Conservation (phyloP, 2,797 vertebrate genomes). For the Liasis olivaceus region DNA sequence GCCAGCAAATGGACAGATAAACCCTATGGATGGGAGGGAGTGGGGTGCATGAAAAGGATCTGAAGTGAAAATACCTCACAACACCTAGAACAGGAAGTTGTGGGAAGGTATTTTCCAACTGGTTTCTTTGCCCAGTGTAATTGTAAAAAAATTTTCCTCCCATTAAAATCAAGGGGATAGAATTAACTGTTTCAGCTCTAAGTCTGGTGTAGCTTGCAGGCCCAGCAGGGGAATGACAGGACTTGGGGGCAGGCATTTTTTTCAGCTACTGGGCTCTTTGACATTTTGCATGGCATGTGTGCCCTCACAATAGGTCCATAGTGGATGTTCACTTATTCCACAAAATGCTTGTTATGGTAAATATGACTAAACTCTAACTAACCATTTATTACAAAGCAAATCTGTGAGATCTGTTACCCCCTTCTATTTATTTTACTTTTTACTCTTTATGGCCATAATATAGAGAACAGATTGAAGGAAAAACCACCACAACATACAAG, state of each 20-base stretch:
- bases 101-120: not conserved
- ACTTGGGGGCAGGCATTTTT: not conserved
- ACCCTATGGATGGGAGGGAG: not conserved
- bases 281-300: not conserved
- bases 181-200: not conserved
- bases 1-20: slow-evolving; percentile 11
- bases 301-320: not conserved
- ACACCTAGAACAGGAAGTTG: not conserved
- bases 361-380: not conserved
- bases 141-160: not conserved
- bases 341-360: not conserved
- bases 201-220: not conserved
- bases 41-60: not conserved
- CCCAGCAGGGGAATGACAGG: not conserved
- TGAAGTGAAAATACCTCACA: not conserved
- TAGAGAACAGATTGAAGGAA: not conserved
- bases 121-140: not conserved
- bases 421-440: not conserved
- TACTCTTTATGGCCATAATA: not conserved
- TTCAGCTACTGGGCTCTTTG: not conserved
- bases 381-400: not conserved
- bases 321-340: not conserved
- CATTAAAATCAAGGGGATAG: not conserved
- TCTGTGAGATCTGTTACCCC: not conserved
- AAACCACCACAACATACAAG: not conserved